Conservation (phyloP, 2,797 vertebrate species). For the Micromesistius poutassou region DNA sequence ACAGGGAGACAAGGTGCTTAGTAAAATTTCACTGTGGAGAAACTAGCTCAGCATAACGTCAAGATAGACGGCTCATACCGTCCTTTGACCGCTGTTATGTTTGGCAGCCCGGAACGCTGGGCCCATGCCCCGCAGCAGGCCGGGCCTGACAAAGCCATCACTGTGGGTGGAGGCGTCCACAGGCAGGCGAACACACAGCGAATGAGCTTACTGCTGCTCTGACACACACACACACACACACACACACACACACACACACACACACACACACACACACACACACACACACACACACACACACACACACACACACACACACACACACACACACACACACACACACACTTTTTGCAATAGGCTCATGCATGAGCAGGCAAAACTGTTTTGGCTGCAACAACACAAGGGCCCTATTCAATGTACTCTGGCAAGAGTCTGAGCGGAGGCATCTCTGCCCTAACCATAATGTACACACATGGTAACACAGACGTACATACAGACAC, state of each 20-base stretch:
- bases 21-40: background rate
- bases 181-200: slow-evolving; percentile 58
- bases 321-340: slow-evolving; percentile 36
- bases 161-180: slow-evolving; percentile 55
- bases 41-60: background rate
- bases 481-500: background rate
- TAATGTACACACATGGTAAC: slow-evolving; percentile 13
- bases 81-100: slow-evolving; percentile 49
- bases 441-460: slow-evolving; percentile 34
- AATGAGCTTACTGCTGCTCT: slow-evolving; percentile 59
- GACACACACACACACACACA: slow-evolving; percentile 48
- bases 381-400: slow-evolving; percentile 67
- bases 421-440: slow-evolving; percentile 37
- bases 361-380: slow-evolving; percentile 70
- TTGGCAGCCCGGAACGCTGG: slow-evolving; percentile 42
- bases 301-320: slow-evolving; percentile 26
- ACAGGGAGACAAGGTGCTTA: background rate
- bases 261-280: slow-evolving; percentile 31
- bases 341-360: slow-evolving; percentile 62
- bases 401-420: slow-evolving; percentile 63
- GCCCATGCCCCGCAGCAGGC: slow-evolving; percentile 40
- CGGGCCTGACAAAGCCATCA: slow-evolving; percentile 53
- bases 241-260: slow-evolving; percentile 28
- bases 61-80: slow-evolving; percentile 29
- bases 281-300: too few species aligned